These are phyloP conservation scores for Chaenocephalus aceratus DNA, from an alignment of 2,113 vertebrate species.

Conservation along the genomic window DNA sequence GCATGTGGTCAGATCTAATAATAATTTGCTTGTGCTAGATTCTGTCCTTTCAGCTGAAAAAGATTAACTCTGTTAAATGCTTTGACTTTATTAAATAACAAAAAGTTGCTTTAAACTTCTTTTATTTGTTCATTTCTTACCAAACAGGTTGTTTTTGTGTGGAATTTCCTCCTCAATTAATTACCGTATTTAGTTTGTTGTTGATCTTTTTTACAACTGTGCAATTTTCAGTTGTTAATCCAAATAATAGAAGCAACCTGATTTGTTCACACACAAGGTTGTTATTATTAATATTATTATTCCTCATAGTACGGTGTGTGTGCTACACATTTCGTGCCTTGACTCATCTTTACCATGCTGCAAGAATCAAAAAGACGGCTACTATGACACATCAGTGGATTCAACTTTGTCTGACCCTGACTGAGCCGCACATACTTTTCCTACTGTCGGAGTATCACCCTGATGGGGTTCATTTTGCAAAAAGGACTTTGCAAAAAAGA, in stretches of 20 bases:
- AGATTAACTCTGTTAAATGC: too few relatives aligned
- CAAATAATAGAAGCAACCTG: neutral
- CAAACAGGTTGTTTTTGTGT: too few relatives aligned
- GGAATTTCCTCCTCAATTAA: neutral
- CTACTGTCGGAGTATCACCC: too few relatives aligned
- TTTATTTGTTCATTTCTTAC: too few relatives aligned
- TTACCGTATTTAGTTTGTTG: neutral
- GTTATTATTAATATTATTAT: too few relatives aligned
- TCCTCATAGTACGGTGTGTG: neutral
- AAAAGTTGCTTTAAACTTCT: too few relatives aligned
- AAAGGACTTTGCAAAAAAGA: too few relatives aligned
- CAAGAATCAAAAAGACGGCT: neutral
- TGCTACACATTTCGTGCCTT: neutral
- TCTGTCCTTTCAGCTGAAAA: too few relatives aligned
- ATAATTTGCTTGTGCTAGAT: too few relatives aligned
- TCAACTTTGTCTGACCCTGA: neutral
- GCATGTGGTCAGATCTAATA: too few relatives aligned
- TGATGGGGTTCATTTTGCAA: too few relatives aligned
- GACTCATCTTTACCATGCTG: conserved; percentile 2
- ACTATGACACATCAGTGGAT: neutral
- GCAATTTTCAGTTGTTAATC: neutral
- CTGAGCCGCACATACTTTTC: neutral
- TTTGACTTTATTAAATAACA: too few relatives aligned
- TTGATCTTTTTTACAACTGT: neutral
- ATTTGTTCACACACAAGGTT: neutral